Evolutionary conservation across 92 coral and sea anemone genomes (phyloP).

Genomic region (Pocillopora meandrina): DNA sequence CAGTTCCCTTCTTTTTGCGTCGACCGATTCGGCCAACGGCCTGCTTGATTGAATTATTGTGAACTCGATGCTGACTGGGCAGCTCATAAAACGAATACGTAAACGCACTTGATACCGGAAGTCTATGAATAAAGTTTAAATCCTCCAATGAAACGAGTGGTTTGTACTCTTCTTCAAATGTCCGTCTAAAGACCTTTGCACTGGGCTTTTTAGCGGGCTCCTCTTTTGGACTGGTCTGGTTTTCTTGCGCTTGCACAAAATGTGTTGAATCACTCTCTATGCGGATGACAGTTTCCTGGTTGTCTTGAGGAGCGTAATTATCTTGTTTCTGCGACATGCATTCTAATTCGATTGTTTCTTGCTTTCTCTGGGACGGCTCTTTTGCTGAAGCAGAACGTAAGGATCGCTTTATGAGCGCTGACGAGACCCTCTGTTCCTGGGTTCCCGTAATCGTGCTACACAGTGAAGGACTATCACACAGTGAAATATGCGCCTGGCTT

Average conservation of each 20-base stretch:
- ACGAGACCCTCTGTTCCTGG: neutral
- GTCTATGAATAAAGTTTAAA: constrained; percentile 54
- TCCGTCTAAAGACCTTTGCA: neutral
- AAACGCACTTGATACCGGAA: constrained; percentile 77
- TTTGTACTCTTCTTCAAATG: neutral
- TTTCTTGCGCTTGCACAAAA: constrained; percentile 5
- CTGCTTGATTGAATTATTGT: constrained; percentile 58
- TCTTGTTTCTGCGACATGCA: neutral
- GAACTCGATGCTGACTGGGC: constrained; percentile 65
- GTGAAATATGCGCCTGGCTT: constrained; percentile 26
- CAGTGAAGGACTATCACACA: constrained; percentile 14
- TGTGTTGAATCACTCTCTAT: constrained; percentile 8
- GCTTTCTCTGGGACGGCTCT: constrained; percentile 7
- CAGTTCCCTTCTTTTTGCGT: constrained; percentile 5
- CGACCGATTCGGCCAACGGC: constrained; percentile 48
- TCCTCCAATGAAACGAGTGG: constrained; percentile 15
- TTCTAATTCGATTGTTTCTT: neutral
- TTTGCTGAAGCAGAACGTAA: constrained; percentile 7
- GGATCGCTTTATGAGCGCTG: neutral
- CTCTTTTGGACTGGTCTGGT: neutral
- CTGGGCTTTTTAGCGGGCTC: neutral
- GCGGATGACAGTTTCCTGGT: neutral
- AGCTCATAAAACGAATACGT: constrained; percentile 77
- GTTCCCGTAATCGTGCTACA: neutral
- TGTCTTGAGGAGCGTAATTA: neutral